Base-by-base conservation (phyloP, 2,888 invertebrate genomes). In the Uloborus plumipes region DNA sequence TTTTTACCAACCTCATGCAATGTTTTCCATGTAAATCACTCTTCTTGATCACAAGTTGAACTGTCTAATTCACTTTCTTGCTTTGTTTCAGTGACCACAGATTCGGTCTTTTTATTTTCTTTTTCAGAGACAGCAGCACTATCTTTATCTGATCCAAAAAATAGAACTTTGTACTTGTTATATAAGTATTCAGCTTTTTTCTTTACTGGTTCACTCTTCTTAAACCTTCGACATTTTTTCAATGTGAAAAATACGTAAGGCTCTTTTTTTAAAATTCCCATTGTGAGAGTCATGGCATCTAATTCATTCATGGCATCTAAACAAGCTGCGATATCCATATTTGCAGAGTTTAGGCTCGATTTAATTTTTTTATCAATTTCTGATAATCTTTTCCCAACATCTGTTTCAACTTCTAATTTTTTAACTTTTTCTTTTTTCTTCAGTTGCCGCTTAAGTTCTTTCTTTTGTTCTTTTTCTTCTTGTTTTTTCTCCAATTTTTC, bases 211-310 rank as follows among this genome's bases (percentile, higher is more conserved):
- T 92, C 91, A 66, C 77, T 82, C 2, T 81, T 65, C 39, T 84
- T 84, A 58, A 80, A 86, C 31, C 65, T 78, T 26, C 77, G 72
- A 62, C 83, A 86, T 62, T 84, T 74, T 58, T 69, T 86, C 93
- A 95, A 91, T 0, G 94, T 95, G 87, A 94, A 93, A 64, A 95
- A 91, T 86, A 88, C 86, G 64, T 93, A 92, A 0, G 95, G 93
- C 90, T 95, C 94, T 86, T 95, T 95, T 76, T 94, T 91, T 59
- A 96, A 89, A 93, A 95, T 94, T 26, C 95, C 89, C 0, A 93
- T 92, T 84, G 93, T 93, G 26, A 94, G 88, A 7, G 92, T 89
- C 81, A 94, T 87, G 11, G 91, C 91, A 74, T 85, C 84, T 15
- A 89, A 89, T 82, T 93, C 92, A 61, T 94, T 93, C 85, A 96